Evolutionary conservation across 2,888 invertebrate species (phyloP), one percentile per base, ranked within the genome.

Genomic region (Hedychridium roseum): DNA sequence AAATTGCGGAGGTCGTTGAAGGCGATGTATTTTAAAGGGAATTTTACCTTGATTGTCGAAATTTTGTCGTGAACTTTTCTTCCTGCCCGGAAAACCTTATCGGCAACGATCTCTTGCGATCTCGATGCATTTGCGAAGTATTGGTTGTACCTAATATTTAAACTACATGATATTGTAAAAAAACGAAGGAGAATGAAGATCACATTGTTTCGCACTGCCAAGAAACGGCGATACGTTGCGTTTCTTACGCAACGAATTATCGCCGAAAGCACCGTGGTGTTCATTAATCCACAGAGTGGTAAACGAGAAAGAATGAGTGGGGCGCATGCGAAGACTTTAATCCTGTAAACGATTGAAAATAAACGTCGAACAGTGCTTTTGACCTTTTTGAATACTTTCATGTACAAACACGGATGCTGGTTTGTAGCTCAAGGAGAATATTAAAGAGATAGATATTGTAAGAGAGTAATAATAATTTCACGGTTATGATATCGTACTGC

Each of bases 391-490:
- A 55, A 60, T 63, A 60, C 57, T 63, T 63, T 63, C 58, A 60
- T 63, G 63, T 64, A 64, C 60, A 63, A 62, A 63, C 57, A 54
- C 57, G 50, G 55, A 63, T 45, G 61, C 50, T 39, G 57, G 50
- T 60, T 60, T 63, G 60, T 60, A 57, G 63, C 55, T 57, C 55
- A 56, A 56, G 48, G 44, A 52, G 45, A 51, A 56, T 50, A 60
- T 60, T 62, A 64, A 57, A 60, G 55, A 64, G 56, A 63, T 57
- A 62, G 57, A 60, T 60, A 64, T 56, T 64, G 63, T 64, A 64
- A 59, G 54, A 60, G 53, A 64, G 59, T 64, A 64, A 58, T 64
- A 60, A 60, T 64, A 61, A 64, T 64, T 64, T 64, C 52, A 55
- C 64, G 60, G 58, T 64, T 58, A 54, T 58, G 54, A 60, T 58